These are phyloP conservation scores for Miichthys miiuy DNA, from an alignment of 2,797 vertebrate genomes.

Conservation along the genomic window DNA sequence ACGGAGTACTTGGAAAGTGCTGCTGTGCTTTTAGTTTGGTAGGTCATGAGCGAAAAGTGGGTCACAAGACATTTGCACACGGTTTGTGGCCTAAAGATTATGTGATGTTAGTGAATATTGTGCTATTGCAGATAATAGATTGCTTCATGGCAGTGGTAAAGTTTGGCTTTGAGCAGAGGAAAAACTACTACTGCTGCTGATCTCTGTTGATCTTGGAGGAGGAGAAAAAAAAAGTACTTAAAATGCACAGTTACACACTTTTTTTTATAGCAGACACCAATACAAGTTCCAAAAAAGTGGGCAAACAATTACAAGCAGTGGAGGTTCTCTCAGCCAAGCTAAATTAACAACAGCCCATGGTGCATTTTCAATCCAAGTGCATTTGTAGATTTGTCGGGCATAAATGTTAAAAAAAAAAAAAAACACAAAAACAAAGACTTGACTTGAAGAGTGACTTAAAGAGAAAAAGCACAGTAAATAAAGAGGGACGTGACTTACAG, in stretches of 20 bases:
- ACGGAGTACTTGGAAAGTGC: constrained; percentile 36
- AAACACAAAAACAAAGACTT: constrained; percentile 41
- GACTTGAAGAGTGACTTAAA: constrained; percentile 29
- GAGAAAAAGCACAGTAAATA: constrained; percentile 45
- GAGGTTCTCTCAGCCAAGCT: constrained; percentile 63
- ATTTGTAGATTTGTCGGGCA: constrained; percentile 46
- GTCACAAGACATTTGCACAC: constrained; percentile 57
- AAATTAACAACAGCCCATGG: constrained; percentile 63
- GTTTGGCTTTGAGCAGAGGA: constrained; percentile 13
- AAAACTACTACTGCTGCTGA: background rate
- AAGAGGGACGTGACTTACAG: constrained; percentile 44
- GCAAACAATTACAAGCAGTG: constrained; percentile 57
- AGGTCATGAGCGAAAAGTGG: constrained; percentile 58
- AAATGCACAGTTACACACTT: constrained; percentile 22
- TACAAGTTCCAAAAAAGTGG: constrained; percentile 32
- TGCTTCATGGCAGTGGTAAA: background rate
- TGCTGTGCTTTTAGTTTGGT: constrained; percentile 48
- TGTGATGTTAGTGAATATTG: background rate
- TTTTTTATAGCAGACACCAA: constrained; percentile 52
- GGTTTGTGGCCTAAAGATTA: constrained; percentile 6
- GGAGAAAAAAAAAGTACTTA: background rate
- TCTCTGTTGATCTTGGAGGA: constrained; percentile 13
- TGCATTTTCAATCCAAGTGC: constrained; percentile 64
- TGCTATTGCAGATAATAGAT: constrained; percentile 6
- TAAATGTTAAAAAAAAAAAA: constrained; percentile 36